phyloP scores from a whole-genome alignment of 2,888 invertebrate species.

The Rhogogaster chlorosoma region DNA sequence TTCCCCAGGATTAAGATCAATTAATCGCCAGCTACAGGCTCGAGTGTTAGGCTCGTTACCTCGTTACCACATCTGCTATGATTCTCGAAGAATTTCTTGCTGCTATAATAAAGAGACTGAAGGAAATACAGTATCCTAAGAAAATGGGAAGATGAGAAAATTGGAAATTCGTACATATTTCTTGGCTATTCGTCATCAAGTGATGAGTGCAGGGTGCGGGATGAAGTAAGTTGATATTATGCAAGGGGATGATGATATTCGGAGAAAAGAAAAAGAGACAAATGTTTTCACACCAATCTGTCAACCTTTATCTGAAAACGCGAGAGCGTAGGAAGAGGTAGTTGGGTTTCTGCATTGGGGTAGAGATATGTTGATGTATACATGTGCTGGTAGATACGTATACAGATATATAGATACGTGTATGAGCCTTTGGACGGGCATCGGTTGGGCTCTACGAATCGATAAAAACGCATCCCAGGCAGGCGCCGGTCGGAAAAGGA shows the following conservation, averaged over 20 bases:
- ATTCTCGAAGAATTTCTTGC: neutral
- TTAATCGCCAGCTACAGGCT: neutral
- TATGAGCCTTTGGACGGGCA: constrained; percentile 68
- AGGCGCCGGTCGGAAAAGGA: constrained; percentile 74
- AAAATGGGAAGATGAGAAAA: neutral
- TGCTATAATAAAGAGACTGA: no score
- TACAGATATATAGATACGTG: constrained; percentile 59
- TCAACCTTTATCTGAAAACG: constrained; percentile 36
- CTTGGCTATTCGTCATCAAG: neutral
- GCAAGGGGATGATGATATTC: neutral
- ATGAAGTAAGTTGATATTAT: neutral
- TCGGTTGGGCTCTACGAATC: constrained; percentile 75
- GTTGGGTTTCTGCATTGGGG: constrained; percentile 57
- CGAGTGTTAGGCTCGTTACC: neutral
- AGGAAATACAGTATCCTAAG: neutral
- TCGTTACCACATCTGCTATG: neutral
- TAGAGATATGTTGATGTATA: constrained; percentile 66
- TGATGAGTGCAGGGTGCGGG: neutral
- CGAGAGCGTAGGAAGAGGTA: constrained; percentile 62
- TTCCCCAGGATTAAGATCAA: neutral
- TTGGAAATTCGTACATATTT: neutral
- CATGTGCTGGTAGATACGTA: neutral
- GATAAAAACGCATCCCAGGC: constrained; percentile 78
- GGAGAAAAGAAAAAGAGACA: constrained; percentile 5
- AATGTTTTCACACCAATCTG: constrained; percentile 41